Evolutionary conservation across 23 tunicate genomes (phyloP).

Genomic region (Clavelina lepadiformis): DNA sequence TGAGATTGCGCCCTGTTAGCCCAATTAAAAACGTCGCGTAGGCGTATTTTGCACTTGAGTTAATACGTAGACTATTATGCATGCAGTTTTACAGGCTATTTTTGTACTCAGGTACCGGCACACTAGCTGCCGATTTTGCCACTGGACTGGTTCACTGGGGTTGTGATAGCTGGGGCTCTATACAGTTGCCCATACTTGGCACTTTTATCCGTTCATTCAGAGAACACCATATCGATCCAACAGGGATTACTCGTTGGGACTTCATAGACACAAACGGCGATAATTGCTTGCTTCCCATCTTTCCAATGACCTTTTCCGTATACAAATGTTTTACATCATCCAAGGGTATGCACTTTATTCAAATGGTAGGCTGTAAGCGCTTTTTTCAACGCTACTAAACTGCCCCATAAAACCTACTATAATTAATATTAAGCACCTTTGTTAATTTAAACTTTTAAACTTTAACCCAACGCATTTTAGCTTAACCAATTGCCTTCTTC

Average conservation of each 20-base stretch:
- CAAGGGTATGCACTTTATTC: slow-evolving; percentile 6
- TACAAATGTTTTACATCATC: slow-evolving; percentile 34
- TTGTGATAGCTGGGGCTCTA: slow-evolving; percentile 85
- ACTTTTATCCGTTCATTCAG: slow-evolving; percentile 91
- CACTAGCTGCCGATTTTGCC: slow-evolving; percentile 83
- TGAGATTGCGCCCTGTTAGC: too few relatives aligned
- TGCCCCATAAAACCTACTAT: not conserved
- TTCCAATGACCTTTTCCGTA: slow-evolving; percentile 36
- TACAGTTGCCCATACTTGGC: slow-evolving; percentile 78
- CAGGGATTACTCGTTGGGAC: slow-evolving; percentile 82
- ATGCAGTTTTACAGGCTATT: too few relatives aligned
- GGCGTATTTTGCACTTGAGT: too few relatives aligned
- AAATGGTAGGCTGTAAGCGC: not conserved
- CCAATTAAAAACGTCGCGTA: too few relatives aligned
- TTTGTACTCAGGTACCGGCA: slow-evolving; percentile 57
- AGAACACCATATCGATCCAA: slow-evolving; percentile 96
- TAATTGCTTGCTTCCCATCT: slow-evolving; percentile 64
- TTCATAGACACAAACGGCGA: slow-evolving; percentile 95
- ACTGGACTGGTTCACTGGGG: slow-evolving; percentile 98
- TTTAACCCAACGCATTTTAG: too few relatives aligned
- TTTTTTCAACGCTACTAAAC: not conserved
- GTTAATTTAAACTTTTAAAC: too few relatives aligned
- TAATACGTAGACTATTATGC: not conserved
- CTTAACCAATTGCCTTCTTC: too few relatives aligned
- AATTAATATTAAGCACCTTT: too few relatives aligned